phyloP scores from a whole-genome alignment of 2,113 vertebrate species.

The Prunella himalayana region DNA sequence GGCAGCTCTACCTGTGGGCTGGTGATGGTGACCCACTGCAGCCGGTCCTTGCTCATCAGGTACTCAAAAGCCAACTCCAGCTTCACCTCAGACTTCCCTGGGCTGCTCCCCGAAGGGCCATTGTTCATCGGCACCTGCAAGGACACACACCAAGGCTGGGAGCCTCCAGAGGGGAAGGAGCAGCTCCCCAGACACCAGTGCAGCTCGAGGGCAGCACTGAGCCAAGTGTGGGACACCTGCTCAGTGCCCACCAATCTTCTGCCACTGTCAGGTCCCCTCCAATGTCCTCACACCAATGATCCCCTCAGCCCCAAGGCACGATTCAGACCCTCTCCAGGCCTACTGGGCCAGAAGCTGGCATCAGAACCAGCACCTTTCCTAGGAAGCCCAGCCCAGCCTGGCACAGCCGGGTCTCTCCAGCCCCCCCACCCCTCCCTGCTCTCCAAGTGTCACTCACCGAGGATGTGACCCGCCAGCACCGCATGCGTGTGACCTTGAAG shows the following conservation, averaged over 20 bases:
- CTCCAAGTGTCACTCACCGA: slow-evolving; percentile 80
- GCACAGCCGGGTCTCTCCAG: background rate
- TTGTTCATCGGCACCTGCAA: slow-evolving; percentile 87
- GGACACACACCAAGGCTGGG: background rate
- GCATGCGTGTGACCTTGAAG: slow-evolving; percentile 98
- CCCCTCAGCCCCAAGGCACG: background rate
- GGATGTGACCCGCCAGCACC: slow-evolving; percentile 96
- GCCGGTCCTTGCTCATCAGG: slow-evolving; percentile 96
- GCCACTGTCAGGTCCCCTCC: background rate
- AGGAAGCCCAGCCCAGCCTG: background rate
- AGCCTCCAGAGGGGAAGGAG: background rate
- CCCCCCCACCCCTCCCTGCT: background rate
- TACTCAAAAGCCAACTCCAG: slow-evolving; percentile 97
- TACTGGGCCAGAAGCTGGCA: background rate
- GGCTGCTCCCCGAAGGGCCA: slow-evolving; percentile 79
- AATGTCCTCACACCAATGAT: fast-evolving
- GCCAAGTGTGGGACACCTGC: background rate
- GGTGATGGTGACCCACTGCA: slow-evolving; percentile 98
- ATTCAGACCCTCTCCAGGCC: too few species aligned
- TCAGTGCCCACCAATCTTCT: background rate
- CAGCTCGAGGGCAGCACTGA: background rate
- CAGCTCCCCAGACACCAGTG: background rate
- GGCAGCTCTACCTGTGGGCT: slow-evolving; percentile 86
- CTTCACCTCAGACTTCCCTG: slow-evolving; percentile 87
- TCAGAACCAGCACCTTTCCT: background rate